Evolutionary conservation across 2,113 vertebrate species (phyloP).

Genomic region (Takifugu flavidus): DNA sequence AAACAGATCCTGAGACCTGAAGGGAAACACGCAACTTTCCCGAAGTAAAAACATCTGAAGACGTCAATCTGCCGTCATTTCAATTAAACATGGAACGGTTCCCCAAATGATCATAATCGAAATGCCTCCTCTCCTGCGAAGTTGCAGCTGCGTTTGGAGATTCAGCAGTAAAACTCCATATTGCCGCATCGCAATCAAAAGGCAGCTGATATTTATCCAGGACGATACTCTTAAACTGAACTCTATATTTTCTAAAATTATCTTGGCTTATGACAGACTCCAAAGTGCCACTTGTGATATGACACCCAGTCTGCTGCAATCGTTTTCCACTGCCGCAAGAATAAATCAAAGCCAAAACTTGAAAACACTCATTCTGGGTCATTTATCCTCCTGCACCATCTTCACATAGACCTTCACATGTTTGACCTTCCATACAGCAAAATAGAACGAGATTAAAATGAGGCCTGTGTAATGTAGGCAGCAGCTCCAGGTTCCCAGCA

Average conservation of each 20-base stretch:
- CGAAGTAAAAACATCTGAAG: conserved; percentile 1
- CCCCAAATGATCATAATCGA: conserved; percentile 48
- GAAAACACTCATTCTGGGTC: too few relatives aligned
- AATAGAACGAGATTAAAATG: too few relatives aligned
- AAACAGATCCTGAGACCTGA: too few relatives aligned
- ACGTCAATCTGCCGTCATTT: conserved; percentile 25
- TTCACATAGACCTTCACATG: too few relatives aligned
- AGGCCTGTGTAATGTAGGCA: too few relatives aligned
- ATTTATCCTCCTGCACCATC: too few relatives aligned
- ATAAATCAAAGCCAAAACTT: not conserved
- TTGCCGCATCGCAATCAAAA: conserved; percentile 21
- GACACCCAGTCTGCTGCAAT: conserved; percentile 4
- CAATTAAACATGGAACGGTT: conserved; percentile 41
- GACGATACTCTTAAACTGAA: conserved; percentile 10
- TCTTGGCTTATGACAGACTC: conserved; percentile 3
- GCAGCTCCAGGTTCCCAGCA: too few relatives aligned
- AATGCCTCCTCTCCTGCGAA: conserved; percentile 30
- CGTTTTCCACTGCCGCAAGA: not conserved
- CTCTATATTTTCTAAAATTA: conserved; percentile 11
- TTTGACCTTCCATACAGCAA: too few relatives aligned
- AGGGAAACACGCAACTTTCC: too few relatives aligned
- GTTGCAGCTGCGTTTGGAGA: conserved; percentile 48
- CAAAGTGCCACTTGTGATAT: conserved; percentile 4
- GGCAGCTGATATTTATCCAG: conserved; percentile 16
- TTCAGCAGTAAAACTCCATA: conserved; percentile 9